Conservation (phyloP, 2,113 vertebrate genomes). For the Tragelaphus buxtoni region DNA sequence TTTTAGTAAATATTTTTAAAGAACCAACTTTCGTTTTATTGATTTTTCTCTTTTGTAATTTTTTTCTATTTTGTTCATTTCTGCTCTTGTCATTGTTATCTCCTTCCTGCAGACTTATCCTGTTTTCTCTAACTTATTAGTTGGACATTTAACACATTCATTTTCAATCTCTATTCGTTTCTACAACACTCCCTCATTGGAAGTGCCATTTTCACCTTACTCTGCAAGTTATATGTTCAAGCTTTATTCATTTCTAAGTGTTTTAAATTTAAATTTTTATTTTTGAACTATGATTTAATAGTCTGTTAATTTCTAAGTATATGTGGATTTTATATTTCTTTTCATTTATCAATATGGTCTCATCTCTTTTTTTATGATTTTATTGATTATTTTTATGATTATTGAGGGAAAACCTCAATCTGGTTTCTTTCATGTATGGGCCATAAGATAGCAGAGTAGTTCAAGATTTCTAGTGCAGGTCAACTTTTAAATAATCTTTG, state of each 20-base stretch:
- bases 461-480: not conserved
- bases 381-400: too few species aligned
- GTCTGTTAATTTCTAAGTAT: not conserved
- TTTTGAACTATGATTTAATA: not conserved
- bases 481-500: not conserved
- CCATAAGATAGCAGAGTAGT: not conserved
- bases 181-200: not conserved
- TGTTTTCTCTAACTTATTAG: not conserved
- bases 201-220: not conserved
- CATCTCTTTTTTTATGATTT: not conserved
- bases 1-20: not conserved
- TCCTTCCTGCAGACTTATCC: not conserved
- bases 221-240: not conserved
- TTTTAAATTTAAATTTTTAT: not conserved
- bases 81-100: not conserved
- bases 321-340: not conserved
- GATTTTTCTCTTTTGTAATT: not conserved
- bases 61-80: not conserved
- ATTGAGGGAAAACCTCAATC: not conserved
- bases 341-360: not conserved
- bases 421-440: not conserved
- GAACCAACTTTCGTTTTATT: not conserved
- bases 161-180: not conserved
- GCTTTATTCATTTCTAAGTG: not conserved
- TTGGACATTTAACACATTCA: not conserved